phyloP scores from a whole-genome alignment of 2,113 vertebrate species.

The Myotis brandtii region DNA sequence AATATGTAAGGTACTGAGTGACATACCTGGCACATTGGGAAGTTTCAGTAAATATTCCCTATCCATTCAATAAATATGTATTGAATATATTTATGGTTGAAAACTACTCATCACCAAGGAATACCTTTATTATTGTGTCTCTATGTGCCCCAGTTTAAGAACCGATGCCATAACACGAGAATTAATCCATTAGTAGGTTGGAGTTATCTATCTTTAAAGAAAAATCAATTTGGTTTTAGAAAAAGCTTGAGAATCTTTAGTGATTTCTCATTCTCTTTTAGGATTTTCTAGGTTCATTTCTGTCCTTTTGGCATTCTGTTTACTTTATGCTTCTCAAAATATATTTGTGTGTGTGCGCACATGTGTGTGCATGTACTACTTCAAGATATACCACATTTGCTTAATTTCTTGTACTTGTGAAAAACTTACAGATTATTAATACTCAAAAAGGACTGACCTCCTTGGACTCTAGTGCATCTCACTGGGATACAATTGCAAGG shows the following conservation, averaged over 20 bases:
- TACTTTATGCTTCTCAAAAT: constrained; percentile 1
- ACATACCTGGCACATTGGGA: neutral
- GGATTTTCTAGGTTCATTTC: neutral
- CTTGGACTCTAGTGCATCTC: neutral
- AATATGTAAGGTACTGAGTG: neutral
- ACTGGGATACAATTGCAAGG: neutral
- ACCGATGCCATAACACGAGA: neutral
- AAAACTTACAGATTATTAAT: neutral
- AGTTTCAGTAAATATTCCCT: neutral
- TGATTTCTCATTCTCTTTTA: neutral
- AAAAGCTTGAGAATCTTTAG: neutral
- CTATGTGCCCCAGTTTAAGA: neutral
- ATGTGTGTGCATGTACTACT: neutral
- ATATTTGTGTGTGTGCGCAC: neutral
- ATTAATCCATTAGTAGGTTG: neutral
- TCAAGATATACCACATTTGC: neutral
- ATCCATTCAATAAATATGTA: neutral
- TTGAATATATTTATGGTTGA: neutral
- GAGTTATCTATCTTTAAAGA: neutral
- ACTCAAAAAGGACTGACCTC: neutral
- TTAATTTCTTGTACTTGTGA: neutral
- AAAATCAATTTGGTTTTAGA: neutral
- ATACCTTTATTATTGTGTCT: neutral
- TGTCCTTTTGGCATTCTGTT: neutral
- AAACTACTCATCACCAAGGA: neutral